Evolutionary conservation across 1,140 invertebrate species (phyloP).

Genomic region (Stegodyphus dumicola): DNA sequence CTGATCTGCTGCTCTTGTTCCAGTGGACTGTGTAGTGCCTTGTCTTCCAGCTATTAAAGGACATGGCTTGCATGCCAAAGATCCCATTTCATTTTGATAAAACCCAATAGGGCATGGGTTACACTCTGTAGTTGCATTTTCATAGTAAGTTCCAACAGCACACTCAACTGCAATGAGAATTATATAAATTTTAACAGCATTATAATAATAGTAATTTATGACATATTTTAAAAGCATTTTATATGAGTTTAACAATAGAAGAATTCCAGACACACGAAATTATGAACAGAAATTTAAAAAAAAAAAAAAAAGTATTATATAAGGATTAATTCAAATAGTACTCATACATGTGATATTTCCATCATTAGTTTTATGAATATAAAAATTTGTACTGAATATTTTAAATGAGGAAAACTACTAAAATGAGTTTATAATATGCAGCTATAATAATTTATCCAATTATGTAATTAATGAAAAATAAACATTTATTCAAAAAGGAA

Average conservation of each 20-base stretch:
- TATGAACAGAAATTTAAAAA: no score
- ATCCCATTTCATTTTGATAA: constrained; percentile 94
- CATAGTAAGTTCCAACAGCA: constrained; percentile 89
- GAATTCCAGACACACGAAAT: background rate
- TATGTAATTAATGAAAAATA: no score
- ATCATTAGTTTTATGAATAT: no score
- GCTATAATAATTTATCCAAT: no score
- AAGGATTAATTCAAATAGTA: no score
- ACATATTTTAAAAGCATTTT: background rate
- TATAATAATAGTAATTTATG: background rate
- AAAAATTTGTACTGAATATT: no score
- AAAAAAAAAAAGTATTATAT: no score
- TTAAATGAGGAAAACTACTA: no score
- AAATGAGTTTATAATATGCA: no score
- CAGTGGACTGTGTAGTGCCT: constrained; percentile 85
- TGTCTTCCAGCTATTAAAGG: constrained; percentile 87
- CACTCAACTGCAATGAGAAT: constrained; percentile 83
- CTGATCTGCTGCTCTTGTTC: constrained; percentile 86
- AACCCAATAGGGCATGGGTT: constrained; percentile 86
- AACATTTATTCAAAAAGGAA: no score
- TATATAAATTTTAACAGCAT: background rate
- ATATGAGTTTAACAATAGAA: background rate
- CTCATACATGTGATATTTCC: no score
- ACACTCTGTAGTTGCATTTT: constrained; percentile 79
- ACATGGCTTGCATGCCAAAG: constrained; percentile 87